A percentile compares a stretch with the other conserved stretches of the same genome.
phyloP scores from a whole-genome alignment of 2,888 invertebrate genomes.

The Protonemura montana region DNA sequence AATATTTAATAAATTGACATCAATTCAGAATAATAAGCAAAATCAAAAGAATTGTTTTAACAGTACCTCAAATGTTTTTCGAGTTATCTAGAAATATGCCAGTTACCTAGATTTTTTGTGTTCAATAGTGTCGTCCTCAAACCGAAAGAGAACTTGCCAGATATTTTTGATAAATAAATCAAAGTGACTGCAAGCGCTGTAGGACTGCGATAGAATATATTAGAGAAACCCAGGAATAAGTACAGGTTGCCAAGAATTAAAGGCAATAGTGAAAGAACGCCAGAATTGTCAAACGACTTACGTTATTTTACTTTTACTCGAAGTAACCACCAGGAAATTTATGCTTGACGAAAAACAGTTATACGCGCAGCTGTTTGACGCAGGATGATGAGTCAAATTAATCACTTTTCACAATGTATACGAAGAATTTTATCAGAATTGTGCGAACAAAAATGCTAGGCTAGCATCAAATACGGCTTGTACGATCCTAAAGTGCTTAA shows the following conservation, averaged over 20 bases:
- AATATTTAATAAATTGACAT: conserved; percentile 32
- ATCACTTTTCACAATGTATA: background rate
- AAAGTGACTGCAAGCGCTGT: background rate
- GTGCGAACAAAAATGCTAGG: background rate
- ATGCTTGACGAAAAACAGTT: conserved; percentile 53
- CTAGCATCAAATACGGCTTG: background rate
- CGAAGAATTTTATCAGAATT: background rate
- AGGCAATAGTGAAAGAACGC: conserved; percentile 41
- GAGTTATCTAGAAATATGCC: background rate
- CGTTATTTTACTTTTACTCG: conserved; percentile 51
- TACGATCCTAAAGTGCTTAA: background rate
- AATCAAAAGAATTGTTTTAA: conserved; percentile 9
- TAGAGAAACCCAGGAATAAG: conserved; percentile 28
- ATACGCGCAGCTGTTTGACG: conserved; percentile 50
- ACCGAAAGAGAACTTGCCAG: background rate
- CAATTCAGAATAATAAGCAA: background rate
- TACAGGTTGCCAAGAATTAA: conserved; percentile 40
- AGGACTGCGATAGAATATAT: background rate
- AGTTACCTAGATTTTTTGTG: conserved; percentile 30
- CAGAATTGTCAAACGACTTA: conserved; percentile 47
- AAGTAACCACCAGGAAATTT: conserved; percentile 54
- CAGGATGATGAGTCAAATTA: conserved; percentile 49
- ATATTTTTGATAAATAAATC: background rate
- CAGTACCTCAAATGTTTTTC: background rate
- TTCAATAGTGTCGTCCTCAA: background rate